Evolutionary conservation across 2,797 vertebrate genomes (phyloP), one percentile per base, ranked within the genome.

Genomic region (Paedocypris micromegethes): DNA sequence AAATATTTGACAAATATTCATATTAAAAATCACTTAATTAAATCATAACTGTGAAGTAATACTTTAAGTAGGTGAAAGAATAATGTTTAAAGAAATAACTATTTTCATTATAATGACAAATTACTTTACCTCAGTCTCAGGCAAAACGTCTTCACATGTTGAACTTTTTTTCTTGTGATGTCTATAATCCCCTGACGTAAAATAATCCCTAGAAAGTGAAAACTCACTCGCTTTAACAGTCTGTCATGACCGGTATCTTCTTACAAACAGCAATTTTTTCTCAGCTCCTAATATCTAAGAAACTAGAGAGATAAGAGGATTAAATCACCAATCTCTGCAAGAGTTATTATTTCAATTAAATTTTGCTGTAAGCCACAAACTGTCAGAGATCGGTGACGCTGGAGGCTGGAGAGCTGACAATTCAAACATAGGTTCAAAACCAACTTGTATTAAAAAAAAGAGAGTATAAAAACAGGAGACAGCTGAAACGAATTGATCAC

Each of bases 121-220:
- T 23, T 23, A 23, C 23, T 23, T 23, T 23, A 23, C 23, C 41
- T 67, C 9, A 7, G 5, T 59, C 56, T 9, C 23, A 45, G 40
- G 56, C 5, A 50, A 4, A 9, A 48, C 5, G 3, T 43, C 37
- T 68, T 46, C 37, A 46, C 53, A 45, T 44, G 37, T 50, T 40
- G 23, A 23, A 23, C 23, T 44, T 8, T 54, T 38, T 52, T 37
- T 44, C 5, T 65, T 45, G 9, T 6, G 9, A 50, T 9, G n/a
- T 7, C 3, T 46, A 54, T 54, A 60, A 60, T 60, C 49, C n/a
- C 23, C 41, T 58, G 7, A 58, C 39, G 48, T 58, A 53, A 8
- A 43, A 8, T 53, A 68, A 68, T 60, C 38, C 49, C 44, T 50
- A 53, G 42, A 68, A n/a, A 53, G 58, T 47, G 58, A 60, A 54